phyloP scores from a whole-genome alignment of 2,797 vertebrate genomes.

The Vireo griseus region DNA sequence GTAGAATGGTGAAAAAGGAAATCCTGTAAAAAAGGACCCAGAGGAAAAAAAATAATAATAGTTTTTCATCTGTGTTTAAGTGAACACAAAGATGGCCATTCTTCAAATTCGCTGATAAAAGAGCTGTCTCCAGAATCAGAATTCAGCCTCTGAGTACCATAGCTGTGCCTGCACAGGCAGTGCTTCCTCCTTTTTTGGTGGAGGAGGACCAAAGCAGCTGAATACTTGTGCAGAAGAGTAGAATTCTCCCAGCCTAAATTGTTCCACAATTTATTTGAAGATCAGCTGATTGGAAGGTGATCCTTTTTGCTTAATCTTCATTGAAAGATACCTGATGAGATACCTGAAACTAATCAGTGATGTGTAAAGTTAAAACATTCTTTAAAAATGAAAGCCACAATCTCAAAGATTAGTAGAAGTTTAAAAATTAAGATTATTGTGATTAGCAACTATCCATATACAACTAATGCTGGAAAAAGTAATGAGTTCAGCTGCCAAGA shows the following conservation, averaged over 20 bases:
- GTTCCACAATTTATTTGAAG: background rate
- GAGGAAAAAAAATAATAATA: background rate
- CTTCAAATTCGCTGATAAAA: background rate
- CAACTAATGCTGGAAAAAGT: background rate
- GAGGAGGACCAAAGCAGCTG: background rate
- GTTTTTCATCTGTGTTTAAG: background rate
- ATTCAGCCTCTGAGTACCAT: background rate
- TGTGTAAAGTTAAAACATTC: background rate
- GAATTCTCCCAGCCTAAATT: background rate
- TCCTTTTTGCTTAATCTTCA: background rate
- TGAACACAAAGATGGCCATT: background rate
- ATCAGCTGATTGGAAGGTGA: background rate
- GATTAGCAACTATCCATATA: background rate
- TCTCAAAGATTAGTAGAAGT: background rate
- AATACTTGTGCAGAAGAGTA: background rate
- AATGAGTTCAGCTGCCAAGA: background rate
- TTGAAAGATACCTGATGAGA: background rate
- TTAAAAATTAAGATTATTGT: background rate
- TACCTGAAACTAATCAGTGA: background rate
- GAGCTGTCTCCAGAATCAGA: background rate
- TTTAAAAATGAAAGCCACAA: background rate
- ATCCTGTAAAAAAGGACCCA: background rate
- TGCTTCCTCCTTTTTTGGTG: background rate
- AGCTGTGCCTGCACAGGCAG: background rate
- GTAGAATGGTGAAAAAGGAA: background rate